Conservation (phyloP, 2,113 vertebrate species). For the Cavia porcellus region DNA sequence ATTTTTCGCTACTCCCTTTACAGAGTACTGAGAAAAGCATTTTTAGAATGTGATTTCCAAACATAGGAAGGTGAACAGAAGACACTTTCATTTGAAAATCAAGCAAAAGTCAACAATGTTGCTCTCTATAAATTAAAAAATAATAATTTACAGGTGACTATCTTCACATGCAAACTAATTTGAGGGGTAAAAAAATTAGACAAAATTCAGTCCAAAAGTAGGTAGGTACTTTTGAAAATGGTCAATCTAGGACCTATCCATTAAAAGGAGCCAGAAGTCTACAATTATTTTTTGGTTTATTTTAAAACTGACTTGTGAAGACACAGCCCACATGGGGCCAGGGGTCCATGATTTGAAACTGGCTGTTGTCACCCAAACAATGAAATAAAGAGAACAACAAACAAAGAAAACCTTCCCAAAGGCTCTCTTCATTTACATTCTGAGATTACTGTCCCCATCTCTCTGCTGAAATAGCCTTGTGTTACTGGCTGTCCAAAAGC, state of each 20-base stretch:
- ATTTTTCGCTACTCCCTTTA: neutral
- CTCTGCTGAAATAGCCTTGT: slow-evolving; percentile 67
- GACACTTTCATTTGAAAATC: slow-evolving; percentile 57
- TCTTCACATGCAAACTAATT: slow-evolving; percentile 25
- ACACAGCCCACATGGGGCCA: neutral
- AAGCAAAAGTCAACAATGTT: slow-evolving; percentile 1
- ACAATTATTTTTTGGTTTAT: slow-evolving; percentile 39
- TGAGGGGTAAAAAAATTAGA: neutral
- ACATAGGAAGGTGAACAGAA: slow-evolving; percentile 70
- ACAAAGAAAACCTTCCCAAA: slow-evolving; percentile 79
- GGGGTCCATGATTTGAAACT: slow-evolving; percentile 42
- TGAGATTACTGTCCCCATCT: slow-evolving; percentile 80
- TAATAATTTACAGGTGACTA: neutral
- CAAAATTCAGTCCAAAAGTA: slow-evolving; percentile 51
- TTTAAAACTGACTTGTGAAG: slow-evolving; percentile 56
- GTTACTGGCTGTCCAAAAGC: slow-evolving; percentile 72
- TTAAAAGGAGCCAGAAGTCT: slow-evolving; percentile 15
- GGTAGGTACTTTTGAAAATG: slow-evolving; percentile 49
- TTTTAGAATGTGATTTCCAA: slow-evolving; percentile 56
- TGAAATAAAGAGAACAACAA: slow-evolving; percentile 73
- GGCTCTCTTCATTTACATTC: slow-evolving; percentile 80
- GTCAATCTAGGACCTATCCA: slow-evolving; percentile 13
- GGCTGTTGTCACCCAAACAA: slow-evolving; percentile 55
- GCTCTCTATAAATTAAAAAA: neutral
- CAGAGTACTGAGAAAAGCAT: neutral